These are phyloP conservation scores for Cheilosia impressa DNA, from an alignment of 2,888 invertebrate species.

Conservation along the genomic window DNA sequence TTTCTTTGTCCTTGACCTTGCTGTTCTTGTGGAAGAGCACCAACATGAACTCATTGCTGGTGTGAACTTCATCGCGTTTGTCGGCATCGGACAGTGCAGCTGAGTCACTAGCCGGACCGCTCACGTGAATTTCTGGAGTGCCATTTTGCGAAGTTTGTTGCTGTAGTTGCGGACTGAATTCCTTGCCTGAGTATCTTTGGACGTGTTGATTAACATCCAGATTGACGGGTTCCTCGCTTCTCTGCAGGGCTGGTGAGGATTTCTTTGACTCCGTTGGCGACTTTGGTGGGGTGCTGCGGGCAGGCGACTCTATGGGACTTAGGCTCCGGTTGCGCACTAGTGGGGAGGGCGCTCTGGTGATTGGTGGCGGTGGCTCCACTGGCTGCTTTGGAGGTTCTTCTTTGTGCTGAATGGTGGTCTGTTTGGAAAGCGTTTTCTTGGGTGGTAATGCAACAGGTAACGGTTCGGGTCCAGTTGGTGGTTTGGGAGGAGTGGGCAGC, in stretches of 20 bases:
- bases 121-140: slow-evolving; percentile 81
- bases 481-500: neutral
- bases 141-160: slow-evolving; percentile 41
- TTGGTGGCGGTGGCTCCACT: neutral
- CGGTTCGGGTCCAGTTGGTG: slow-evolving; percentile 4
- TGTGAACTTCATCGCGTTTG: slow-evolving; percentile 84
- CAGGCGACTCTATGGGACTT: slow-evolving; percentile 24
- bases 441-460: slow-evolving; percentile 25
- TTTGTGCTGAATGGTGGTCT: neutral
- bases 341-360: slow-evolving; percentile 44
- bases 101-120: slow-evolving; percentile 78
- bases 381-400: slow-evolving; percentile 8
- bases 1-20: slow-evolving; percentile 84
- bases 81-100: slow-evolving; percentile 77
- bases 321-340: slow-evolving; percentile 75
- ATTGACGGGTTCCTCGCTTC: slow-evolving; percentile 81
- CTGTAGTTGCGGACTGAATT: slow-evolving; percentile 77
- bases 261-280: slow-evolving; percentile 78
- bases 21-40: slow-evolving; percentile 87
- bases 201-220: slow-evolving; percentile 79
- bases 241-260: slow-evolving; percentile 79
- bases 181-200: slow-evolving; percentile 78
- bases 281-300: slow-evolving; percentile 78
- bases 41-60: slow-evolving; percentile 92
- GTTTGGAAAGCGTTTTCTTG: slow-evolving; percentile 4